A percentile compares a stretch with the other conserved stretches of the same genome.
phyloP scores from a whole-genome alignment of 2,888 invertebrate genomes.

The Schizaphis graminum region DNA sequence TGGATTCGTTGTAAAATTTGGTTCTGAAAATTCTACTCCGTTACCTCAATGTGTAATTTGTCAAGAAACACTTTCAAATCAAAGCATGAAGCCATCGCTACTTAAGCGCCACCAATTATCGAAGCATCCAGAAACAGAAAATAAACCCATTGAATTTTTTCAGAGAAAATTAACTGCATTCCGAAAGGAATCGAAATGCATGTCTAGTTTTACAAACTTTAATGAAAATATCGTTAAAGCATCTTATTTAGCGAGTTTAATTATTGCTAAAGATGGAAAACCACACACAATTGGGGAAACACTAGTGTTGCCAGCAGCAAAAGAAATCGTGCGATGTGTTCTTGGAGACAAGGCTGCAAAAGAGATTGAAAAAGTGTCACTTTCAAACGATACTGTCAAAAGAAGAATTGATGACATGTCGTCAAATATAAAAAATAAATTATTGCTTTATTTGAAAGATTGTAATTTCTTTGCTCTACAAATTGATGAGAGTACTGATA shows the following conservation, averaged over 20 bases:
- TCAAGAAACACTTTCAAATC: slow-evolving; percentile 67
- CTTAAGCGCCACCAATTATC: too few species aligned
- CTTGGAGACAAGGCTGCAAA: slow-evolving; percentile 61
- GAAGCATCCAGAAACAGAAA: slow-evolving; percentile 67
- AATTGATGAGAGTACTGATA: too few species aligned
- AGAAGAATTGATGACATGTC: slow-evolving; percentile 57
- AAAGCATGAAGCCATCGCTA: too few species aligned
- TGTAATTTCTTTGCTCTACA: slow-evolving; percentile 52
- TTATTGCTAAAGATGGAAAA: slow-evolving; percentile 65
- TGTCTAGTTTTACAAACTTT: slow-evolving; percentile 52
- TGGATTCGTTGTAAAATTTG: slow-evolving; percentile 68
- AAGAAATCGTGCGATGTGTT: slow-evolving; percentile 64
- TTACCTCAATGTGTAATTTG: slow-evolving; percentile 68
- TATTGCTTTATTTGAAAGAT: slow-evolving; percentile 31
- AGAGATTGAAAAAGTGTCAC: slow-evolving; percentile 60
- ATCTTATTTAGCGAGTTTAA: slow-evolving; percentile 67
- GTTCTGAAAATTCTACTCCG: slow-evolving; percentile 66
- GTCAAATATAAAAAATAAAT: slow-evolving; percentile 38
- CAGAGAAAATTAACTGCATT: slow-evolving; percentile 1
- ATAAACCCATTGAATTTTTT: slow-evolving; percentile 60
- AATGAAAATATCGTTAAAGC: slow-evolving; percentile 68
- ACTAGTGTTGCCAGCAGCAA: slow-evolving; percentile 55
- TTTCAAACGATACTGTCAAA: slow-evolving; percentile 60
- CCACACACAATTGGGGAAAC: slow-evolving; percentile 52
- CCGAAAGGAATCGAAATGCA: slow-evolving; percentile 39